These are phyloP conservation scores for Syrmaticus mikado DNA, from an alignment of 2,113 vertebrate species.

Conservation along the genomic window DNA sequence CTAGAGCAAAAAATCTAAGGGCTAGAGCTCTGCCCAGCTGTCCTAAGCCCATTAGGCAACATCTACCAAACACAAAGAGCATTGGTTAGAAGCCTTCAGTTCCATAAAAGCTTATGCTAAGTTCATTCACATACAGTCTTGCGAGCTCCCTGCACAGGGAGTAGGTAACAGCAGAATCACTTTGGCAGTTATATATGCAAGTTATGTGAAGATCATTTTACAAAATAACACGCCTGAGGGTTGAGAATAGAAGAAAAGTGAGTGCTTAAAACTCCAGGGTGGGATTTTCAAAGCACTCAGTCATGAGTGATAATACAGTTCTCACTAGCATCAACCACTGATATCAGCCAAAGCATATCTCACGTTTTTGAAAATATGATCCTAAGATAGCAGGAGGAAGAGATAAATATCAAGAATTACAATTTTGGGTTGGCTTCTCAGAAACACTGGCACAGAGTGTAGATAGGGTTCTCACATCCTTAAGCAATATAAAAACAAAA, in stretches of 20 bases:
- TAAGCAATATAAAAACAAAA: neutral
- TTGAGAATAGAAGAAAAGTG: neutral
- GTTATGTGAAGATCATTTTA: neutral
- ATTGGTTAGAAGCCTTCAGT: neutral
- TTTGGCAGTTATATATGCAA: neutral
- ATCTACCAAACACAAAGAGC: neutral
- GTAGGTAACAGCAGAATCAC: neutral
- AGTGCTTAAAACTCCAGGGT: neutral
- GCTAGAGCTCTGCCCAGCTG: neutral
- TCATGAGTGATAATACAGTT: neutral
- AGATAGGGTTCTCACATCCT: neutral
- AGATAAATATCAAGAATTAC: neutral
- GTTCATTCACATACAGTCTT: neutral
- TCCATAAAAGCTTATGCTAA: neutral
- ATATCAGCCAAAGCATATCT: neutral
- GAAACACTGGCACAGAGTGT: neutral
- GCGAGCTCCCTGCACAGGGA: neutral
- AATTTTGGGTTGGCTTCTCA: slow-evolving; percentile 16
- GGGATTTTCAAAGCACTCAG: neutral
- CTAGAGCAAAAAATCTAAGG: neutral
- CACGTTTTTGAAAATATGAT: neutral
- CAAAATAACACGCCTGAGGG: neutral
- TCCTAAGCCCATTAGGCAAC: neutral
- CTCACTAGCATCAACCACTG: neutral
- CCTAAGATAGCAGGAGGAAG: neutral